Percentiles rank a stretch among this genome's conserved stretches.
phyloP scores from a whole-genome alignment of 1,140 invertebrate species.

The Eupeodes corollae region DNA sequence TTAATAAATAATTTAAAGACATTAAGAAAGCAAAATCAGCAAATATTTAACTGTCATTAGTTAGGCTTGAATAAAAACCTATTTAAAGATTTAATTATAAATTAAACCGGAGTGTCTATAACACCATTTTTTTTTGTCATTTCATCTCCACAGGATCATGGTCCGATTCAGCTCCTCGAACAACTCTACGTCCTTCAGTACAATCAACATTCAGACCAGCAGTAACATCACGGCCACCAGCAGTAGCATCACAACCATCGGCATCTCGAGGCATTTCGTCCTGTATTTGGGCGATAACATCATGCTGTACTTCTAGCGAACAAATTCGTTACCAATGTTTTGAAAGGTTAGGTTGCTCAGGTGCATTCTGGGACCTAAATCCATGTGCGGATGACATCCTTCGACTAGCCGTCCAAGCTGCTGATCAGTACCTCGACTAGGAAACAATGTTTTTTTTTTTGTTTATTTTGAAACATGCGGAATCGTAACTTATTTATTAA shows the following conservation, averaged over 20 bases:
- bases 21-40: too few relatives aligned
- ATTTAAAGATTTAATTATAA: too few relatives aligned
- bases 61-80: too few relatives aligned
- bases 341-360: constrained; percentile 50
- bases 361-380: constrained; percentile 48
- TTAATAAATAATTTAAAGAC: too few relatives aligned
- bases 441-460: too few relatives aligned
- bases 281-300: constrained; percentile 55
- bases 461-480: background rate
- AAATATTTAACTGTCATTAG: too few relatives aligned
- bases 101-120: too few relatives aligned
- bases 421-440: constrained; percentile 37
- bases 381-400: constrained; percentile 46
- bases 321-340: constrained; percentile 48
- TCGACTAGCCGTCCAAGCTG: constrained; percentile 39
- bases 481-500: too few relatives aligned
- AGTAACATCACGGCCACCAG: constrained; percentile 23
- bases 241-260: constrained; percentile 24
- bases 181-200: background rate
- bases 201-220: background rate
- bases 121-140: too few relatives aligned
- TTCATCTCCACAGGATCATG: too few relatives aligned
- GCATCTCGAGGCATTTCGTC: constrained; percentile 33
- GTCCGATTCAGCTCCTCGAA: too few relatives aligned
- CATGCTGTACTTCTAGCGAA: constrained; percentile 46